A percentile compares a stretch with the other conserved stretches of the same genome.
phyloP scores from a whole-genome alignment of 2,888 invertebrate genomes.

The Andrena marginata region DNA sequence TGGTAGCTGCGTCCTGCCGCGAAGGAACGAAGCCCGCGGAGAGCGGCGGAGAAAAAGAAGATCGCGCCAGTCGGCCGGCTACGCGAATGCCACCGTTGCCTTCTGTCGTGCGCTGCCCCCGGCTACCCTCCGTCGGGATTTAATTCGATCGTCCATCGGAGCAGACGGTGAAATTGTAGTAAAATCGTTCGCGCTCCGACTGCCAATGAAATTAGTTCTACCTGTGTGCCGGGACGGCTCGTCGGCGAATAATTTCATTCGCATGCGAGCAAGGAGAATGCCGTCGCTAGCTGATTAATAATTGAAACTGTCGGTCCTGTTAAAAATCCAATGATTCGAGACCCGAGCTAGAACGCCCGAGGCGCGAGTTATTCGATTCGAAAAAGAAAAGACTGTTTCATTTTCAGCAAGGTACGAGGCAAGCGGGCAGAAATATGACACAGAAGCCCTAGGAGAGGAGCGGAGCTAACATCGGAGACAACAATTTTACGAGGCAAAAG shows the following conservation, averaged over 20 bases:
- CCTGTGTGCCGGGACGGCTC: background rate
- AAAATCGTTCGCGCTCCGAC: constrained; percentile 29
- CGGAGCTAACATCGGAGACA: constrained; percentile 20
- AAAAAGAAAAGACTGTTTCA: background rate
- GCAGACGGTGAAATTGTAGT: constrained; percentile 47
- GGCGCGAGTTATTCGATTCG: background rate
- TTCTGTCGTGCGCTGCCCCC: constrained; percentile 60
- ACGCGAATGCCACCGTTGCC: constrained; percentile 61
- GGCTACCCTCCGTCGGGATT: constrained; percentile 58
- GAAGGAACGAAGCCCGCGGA: constrained; percentile 55
- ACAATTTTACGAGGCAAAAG: constrained; percentile 58
- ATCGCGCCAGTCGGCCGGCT: constrained; percentile 50
- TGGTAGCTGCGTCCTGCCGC: constrained; percentile 71
- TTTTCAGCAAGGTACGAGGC: background rate
- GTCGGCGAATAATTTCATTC: constrained; percentile 6
- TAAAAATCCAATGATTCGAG: background rate
- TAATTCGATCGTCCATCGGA: constrained; percentile 61
- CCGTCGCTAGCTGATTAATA: constrained; percentile 3
- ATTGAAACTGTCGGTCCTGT: background rate
- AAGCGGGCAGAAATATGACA: constrained; percentile 12
- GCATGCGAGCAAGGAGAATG: background rate
- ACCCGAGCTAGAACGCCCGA: background rate
- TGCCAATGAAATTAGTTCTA: constrained; percentile 49
- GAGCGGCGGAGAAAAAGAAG: constrained; percentile 51
- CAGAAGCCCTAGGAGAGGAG: constrained; percentile 22